These are phyloP conservation scores for Caenorhabditis wallacei DNA, from an alignment of 2,888 invertebrate species.

Conservation along the genomic window DNA sequence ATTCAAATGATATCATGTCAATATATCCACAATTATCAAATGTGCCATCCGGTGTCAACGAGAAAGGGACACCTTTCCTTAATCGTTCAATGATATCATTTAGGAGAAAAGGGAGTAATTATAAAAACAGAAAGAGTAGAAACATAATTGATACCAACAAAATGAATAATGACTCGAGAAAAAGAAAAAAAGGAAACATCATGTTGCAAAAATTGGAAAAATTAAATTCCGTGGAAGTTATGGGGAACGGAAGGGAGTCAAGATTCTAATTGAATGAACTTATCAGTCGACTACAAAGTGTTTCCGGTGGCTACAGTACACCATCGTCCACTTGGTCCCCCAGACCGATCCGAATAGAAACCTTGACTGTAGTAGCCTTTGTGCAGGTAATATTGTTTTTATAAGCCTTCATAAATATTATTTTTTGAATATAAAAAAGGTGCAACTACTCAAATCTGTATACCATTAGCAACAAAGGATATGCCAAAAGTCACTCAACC, in stretches of 20 bases:
- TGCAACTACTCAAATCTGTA: too few relatives aligned
- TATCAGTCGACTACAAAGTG: too few relatives aligned
- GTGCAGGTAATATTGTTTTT: too few relatives aligned
- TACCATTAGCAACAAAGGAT: too few relatives aligned
- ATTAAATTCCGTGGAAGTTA: neutral
- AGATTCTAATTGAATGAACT: too few relatives aligned
- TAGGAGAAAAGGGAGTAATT: constrained; percentile 30
- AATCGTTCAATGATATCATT: constrained; percentile 42
- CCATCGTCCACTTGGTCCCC: too few relatives aligned
- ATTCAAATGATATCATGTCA: constrained; percentile 29
- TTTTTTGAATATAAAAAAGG: too few relatives aligned
- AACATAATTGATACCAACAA: constrained; percentile 32
- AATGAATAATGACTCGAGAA: constrained; percentile 8
- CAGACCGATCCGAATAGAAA: too few relatives aligned
- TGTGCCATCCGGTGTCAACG: constrained; percentile 35
- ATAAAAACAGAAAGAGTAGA: neutral
- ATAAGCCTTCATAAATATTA: too few relatives aligned
- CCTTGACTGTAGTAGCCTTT: too few relatives aligned
- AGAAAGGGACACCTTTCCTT: constrained; percentile 12
- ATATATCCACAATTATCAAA: neutral
- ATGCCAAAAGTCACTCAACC: too few relatives aligned
- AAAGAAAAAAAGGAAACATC: constrained; percentile 3
- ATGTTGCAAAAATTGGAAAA: constrained; percentile 25
- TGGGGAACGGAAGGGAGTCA: neutral
- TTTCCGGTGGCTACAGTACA: too few relatives aligned